Base-by-base conservation (phyloP, 2,113 vertebrate species). In the Cavia porcellus region DNA sequence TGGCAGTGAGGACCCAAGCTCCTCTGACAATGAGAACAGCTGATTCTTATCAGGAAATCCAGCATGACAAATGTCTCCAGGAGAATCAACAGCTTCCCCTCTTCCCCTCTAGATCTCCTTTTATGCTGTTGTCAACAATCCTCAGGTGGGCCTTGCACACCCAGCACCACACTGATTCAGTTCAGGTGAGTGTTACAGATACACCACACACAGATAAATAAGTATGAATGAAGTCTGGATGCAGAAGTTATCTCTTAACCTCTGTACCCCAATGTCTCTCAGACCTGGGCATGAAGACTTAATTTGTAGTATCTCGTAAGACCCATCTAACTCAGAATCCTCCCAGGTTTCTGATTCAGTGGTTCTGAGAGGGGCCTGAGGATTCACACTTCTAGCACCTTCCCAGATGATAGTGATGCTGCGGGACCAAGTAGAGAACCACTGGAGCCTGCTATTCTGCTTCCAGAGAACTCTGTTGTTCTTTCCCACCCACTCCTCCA, bases 321-420 rank as follows among this genome's bases (percentile, higher is more conserved):
- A 92, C 9, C 45, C n/a, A 89, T 42, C 32, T 20, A 11, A 20
- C 64, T 38, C 62, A 24, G 24, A 9, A n/a, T 25, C 50, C 35
- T 35, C 45, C 75, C 72, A 50, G 45, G 84, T 38, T 79, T 93
- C 88, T 61, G 85, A 90, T 68, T 82, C 66, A 86, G 57, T n/a
- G 22, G 62, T 45, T 90, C 64, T 94, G 62, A 1, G 28, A 77
- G 81, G 28, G 6, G 20, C 57, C 62, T 9, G 45, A 59, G 57
- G 38, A 22, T 45, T 66, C 47, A 35, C 9, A 68, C 59, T 92
- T 86, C 80, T 38, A 89, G 68, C 59, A 42, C 30, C 72, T 66
- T 89, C 38, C 90, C 52, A 62, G 17, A 24, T 5, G 75, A 89
- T 1, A 2, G 62, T 45, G 20, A 35, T 14, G 57, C 24, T 38